Base-by-base conservation (phyloP, 2,888 invertebrate species). In the Cantharis nigra region DNA sequence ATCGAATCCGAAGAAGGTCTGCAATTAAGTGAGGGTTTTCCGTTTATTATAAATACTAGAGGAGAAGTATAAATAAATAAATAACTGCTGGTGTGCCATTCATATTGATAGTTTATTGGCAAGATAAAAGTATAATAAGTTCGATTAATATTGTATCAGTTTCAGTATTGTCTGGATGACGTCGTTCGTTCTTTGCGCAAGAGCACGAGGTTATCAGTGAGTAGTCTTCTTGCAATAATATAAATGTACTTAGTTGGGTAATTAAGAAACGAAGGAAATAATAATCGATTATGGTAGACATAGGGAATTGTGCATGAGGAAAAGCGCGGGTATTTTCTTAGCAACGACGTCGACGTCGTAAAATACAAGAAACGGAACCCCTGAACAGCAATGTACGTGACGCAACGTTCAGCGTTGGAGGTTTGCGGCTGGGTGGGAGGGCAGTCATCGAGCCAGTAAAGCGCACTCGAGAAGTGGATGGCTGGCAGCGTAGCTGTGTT, bases 391-490 rank as follows among this genome's bases (percentile, higher is more conserved):
- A 69, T 74, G 74, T 73, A 72, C 74, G 72, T 80, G 80, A 80
- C 80, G 80, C 80, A 80, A 73, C 75, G 79, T 74, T 69, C 77
- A 76, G 77, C 77, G 77, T 80, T 79, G 80, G 79, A 79, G 79
- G 77, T 79, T 79, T 69, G 78, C 75, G 79, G 78, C 79, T 75
- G 78, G 79, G 79, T 78, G 80, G 80, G 80, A 80, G 80, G 78
- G 78, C 76, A 73, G 74, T 73, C 79, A 74, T 77, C 77, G 77
- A 74, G 78, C 73, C 74, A 79, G 76, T 78, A 76, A 74, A 78
- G 79, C 81, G 80, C 83, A 83, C 79, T 82, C 82, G 82, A 82
- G 83, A 83, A 83, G 81, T 82, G 82, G 82, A 83, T 83, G 83
- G 83, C 82, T 79, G 72, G 78, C 82, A 80, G 80, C 78, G 80